These are phyloP conservation scores for Nymphalis io DNA, from an alignment of 1,140 invertebrate species.

Conservation along the genomic window DNA sequence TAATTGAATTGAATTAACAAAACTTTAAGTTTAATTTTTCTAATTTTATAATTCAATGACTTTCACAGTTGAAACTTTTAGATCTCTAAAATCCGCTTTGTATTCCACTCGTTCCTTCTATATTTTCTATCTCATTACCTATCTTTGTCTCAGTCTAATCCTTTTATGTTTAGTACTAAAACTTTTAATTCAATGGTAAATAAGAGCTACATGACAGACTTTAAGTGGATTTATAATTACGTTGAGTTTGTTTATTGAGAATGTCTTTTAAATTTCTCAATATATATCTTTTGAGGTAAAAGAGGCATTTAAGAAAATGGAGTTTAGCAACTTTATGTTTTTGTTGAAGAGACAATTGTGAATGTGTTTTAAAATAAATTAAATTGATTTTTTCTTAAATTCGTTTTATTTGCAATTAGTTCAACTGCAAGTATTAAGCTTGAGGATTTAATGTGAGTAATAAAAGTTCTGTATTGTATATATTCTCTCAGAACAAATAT, in stretches of 20 bases:
- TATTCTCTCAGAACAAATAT: no score
- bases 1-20: no score
- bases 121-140: background rate
- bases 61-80: background rate
- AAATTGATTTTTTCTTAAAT: no score
- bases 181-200: conserved; percentile 11
- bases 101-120: conserved; percentile 4
- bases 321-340: background rate
- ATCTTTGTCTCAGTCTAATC: background rate
- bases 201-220: conserved; percentile 6
- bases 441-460: no score
- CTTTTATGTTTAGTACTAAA: conserved; percentile 11
- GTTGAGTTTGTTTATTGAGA: background rate
- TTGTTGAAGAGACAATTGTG: background rate
- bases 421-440: no score
- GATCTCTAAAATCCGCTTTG: background rate
- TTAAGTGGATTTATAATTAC: conserved; percentile 3
- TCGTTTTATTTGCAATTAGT: no score
- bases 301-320: background rate
- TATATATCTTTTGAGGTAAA: conserved; percentile 1
- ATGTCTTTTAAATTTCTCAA: background rate
- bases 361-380: no score
- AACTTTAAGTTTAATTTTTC: background rate
- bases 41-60: background rate
- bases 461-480: no score